phyloP scores from a whole-genome alignment of 2,113 vertebrate species.

The Felis chaus region DNA sequence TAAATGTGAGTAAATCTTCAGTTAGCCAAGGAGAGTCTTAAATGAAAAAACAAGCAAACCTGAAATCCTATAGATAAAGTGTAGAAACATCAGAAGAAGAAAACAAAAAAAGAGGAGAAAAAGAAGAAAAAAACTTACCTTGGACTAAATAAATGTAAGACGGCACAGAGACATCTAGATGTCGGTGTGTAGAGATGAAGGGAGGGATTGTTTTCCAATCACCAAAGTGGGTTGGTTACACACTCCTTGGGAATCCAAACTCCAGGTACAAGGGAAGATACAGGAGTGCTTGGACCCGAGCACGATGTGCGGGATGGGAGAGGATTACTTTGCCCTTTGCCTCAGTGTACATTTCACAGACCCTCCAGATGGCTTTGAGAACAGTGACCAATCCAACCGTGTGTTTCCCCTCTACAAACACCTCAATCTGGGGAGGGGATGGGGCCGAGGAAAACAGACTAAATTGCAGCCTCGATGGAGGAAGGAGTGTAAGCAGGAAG shows the following conservation, averaged over 20 bases:
- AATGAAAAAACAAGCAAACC: neutral
- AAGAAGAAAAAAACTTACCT: neutral
- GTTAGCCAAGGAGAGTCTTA: neutral
- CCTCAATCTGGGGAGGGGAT: no score
- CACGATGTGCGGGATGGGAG: no score
- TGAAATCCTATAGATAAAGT: neutral
- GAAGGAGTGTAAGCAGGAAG: neutral
- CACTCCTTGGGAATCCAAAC: neutral
- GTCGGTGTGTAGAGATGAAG: neutral
- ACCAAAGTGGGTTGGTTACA: no score
- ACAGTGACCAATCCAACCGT: rapidly evolving
- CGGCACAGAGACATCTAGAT: neutral
- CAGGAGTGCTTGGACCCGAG: no score
- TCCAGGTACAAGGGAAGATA: neutral
- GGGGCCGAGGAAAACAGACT: neutral
- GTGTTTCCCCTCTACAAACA: neutral
- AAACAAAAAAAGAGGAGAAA: neutral
- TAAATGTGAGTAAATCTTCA: neutral
- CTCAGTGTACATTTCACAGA: neutral
- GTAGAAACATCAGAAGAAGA: neutral
- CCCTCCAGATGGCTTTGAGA: neutral
- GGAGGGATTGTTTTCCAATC: neutral
- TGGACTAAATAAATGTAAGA: neutral
- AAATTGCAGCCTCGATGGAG: neutral
- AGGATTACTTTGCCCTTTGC: neutral